Evolutionary conservation across 2,113 vertebrate genomes (phyloP).

Genomic region (Hassar affinis): DNA sequence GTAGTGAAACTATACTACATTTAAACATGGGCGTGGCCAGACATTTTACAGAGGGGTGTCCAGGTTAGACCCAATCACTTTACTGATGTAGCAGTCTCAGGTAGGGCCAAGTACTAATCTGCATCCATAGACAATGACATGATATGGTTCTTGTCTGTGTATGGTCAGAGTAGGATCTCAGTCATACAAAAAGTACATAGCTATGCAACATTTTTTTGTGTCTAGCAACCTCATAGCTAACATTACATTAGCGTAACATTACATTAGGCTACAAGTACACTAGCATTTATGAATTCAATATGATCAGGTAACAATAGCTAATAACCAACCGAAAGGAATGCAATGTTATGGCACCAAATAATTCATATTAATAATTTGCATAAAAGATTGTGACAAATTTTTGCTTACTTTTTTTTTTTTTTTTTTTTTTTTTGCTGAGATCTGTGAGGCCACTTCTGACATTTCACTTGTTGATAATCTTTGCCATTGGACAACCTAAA

Average conservation of each 20-base stretch:
- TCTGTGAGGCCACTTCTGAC: neutral
- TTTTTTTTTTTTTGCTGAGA: neutral
- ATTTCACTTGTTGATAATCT: neutral
- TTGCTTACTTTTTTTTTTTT: neutral
- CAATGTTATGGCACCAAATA: neutral
- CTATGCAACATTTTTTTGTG: neutral
- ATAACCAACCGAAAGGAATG: neutral
- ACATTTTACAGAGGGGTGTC: neutral
- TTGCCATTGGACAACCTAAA: neutral
- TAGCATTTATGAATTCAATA: no score
- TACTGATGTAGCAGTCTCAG: neutral
- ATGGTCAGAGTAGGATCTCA: neutral
- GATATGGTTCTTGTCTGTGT: neutral
- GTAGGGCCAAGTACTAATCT: neutral
- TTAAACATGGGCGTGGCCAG: neutral
- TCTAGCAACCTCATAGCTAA: neutral
- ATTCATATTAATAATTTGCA: neutral
- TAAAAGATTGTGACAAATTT: neutral
- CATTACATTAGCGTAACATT: neutral
- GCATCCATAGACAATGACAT: neutral
- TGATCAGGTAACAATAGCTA: no score
- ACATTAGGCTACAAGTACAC: neutral
- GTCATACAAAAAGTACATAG: neutral
- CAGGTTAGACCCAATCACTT: neutral
- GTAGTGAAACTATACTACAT: neutral